phyloP scores from a whole-genome alignment of 2,888 invertebrate genomes.

The Tetrapedia diversipes region DNA sequence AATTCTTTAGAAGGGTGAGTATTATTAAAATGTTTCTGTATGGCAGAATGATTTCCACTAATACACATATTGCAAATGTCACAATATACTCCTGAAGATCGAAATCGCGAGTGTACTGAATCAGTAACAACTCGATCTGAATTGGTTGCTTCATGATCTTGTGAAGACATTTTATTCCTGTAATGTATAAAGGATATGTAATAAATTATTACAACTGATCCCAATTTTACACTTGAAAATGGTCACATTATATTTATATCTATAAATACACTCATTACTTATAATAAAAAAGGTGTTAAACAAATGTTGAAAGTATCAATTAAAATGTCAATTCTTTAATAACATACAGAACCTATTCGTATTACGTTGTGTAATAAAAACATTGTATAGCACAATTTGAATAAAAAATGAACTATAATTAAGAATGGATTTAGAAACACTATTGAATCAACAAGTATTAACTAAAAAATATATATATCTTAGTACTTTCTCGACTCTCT shows the following conservation, averaged over 20 bases:
- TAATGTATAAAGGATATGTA: slow-evolving; percentile 34
- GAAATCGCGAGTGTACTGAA: slow-evolving; percentile 77
- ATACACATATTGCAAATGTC: slow-evolving; percentile 71
- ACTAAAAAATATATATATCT: not conserved
- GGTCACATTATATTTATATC: not conserved
- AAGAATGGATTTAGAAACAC: not conserved
- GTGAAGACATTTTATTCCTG: slow-evolving; percentile 52
- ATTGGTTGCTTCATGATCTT: slow-evolving; percentile 17
- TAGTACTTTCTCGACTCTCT: not conserved
- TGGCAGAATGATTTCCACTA: slow-evolving; percentile 66
- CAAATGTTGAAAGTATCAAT: no score
- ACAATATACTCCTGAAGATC: slow-evolving; percentile 70
- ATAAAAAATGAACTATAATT: not conserved
- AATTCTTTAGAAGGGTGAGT: slow-evolving; percentile 68
- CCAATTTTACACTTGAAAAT: no score
- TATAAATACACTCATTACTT: not conserved
- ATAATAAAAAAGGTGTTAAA: not conserved
- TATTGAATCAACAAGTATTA: not conserved
- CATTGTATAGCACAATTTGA: not conserved
- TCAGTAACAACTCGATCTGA: slow-evolving; percentile 74
- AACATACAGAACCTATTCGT: no score
- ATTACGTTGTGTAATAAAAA: no score
- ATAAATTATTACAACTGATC: not conserved
- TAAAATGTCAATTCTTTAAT: no score
- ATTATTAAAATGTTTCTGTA: slow-evolving; percentile 74